Evolutionary conservation across 2,113 vertebrate genomes (phyloP), one percentile per base, ranked within the genome.

Genomic region (Trichomycterus rosablanca): DNA sequence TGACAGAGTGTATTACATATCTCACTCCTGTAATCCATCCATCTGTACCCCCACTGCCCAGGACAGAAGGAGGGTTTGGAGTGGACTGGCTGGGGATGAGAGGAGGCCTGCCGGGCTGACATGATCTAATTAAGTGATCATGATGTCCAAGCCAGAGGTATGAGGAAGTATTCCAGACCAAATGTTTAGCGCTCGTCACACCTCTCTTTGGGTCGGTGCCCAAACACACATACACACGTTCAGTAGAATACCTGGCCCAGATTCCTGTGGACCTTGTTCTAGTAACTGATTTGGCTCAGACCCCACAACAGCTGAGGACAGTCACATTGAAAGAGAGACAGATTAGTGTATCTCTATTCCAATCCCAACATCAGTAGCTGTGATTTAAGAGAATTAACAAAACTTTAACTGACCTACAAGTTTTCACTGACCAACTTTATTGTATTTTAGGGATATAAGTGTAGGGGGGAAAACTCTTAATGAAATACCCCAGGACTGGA

Each of bases 111-210:
- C 67, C 19, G 49, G 48, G 66, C 40, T 45, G 54, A 44, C 58
- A 50, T 51, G 46, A 65, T 76, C 51, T 67, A 74, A 78, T 76
- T 72, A 74, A 50, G 56, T 58, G 37, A 68, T 68, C 57, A 63
- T 57, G 65, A 49, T 68, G 67, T 61, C 55, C 53, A 52, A 68
- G 63, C 53, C 26, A 55, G 60, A 63, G 62, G 68, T 58, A 50
- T 32, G 19, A 44, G 22, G 40, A 40, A 19, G 40, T 68, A 30
- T 68, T 51, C 56, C 64, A 57, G 58, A 57, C 68, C 57, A 69
- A 70, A 71, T 60, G 66, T 62, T 57, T 20, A 57, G 45, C 22
- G 40, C 28, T 18, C 4, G 34, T 62, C 58, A 34, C 19, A 57
- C 43, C n/a, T 34, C 20, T 22, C 44, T 63, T 52, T 63, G 59